Conservation (phyloP, 2,888 invertebrate genomes). For the Isoperla grammatica region DNA sequence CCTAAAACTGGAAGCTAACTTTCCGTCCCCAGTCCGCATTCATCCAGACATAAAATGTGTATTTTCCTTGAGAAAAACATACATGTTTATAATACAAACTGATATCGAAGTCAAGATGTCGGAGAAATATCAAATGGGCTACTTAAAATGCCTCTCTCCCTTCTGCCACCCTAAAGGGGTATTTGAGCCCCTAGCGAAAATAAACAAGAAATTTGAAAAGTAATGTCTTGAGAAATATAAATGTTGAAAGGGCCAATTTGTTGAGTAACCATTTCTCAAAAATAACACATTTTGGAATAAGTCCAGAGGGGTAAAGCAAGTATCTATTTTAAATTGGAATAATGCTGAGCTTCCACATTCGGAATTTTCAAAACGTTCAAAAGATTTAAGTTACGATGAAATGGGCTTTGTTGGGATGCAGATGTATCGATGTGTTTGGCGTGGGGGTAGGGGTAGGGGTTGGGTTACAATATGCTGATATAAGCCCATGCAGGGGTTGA, state of each 20-base stretch:
- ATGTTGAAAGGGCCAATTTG: conserved; percentile 10
- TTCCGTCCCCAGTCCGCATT: background rate
- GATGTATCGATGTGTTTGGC: conserved; percentile 3
- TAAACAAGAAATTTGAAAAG: conserved; percentile 14
- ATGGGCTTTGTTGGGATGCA: conserved; percentile 7
- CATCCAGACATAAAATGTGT: conserved; percentile 8
- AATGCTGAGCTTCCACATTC: background rate
- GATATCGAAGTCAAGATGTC: conserved; percentile 4
- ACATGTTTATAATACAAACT: conserved; percentile 2
- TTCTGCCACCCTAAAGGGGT: background rate
- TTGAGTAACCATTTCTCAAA: conserved; percentile 6
- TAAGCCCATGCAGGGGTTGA: conserved; percentile 1
- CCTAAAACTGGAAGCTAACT: background rate
- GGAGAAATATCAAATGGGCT: conserved; percentile 10
- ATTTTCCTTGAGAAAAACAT: conserved; percentile 5
- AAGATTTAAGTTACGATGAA: background rate
- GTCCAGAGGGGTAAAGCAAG: conserved; percentile 1
- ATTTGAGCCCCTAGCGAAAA: conserved; percentile 13
- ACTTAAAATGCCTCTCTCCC: conserved; percentile 4
- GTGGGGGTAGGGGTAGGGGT: background rate
- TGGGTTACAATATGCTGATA: conserved; percentile 12
- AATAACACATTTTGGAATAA: conserved; percentile 2
- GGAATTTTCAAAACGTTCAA: background rate
- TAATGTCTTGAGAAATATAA: conserved; percentile 16
- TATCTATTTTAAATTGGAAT: background rate